Conservation (phyloP, 2,888 invertebrate genomes). For the Acleris literana region DNA sequence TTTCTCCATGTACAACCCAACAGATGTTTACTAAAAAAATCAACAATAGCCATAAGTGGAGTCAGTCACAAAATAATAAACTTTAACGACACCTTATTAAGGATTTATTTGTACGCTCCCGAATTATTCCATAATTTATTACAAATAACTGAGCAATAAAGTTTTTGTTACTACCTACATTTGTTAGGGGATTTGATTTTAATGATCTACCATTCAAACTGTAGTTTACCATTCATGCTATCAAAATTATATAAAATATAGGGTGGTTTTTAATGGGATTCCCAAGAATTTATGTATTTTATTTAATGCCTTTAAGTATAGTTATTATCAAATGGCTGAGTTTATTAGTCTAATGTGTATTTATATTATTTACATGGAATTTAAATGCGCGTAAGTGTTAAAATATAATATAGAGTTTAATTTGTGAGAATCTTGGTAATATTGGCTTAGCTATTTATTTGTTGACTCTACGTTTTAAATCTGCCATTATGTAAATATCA, state of each 20-base stretch:
- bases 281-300: conserved; percentile 56
- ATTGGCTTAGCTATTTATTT: too few species aligned
- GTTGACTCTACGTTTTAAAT: too few species aligned
- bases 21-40: conserved; percentile 74
- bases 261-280: conserved; percentile 68
- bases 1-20: conserved; percentile 52
- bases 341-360: conserved; percentile 4
- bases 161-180: conserved; percentile 55
- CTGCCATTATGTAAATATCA: too few species aligned
- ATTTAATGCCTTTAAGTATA: conserved; percentile 42
- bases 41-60: conserved; percentile 76
- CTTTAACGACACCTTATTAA: conserved; percentile 80
- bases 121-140: conserved; percentile 81
- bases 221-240: conserved; percentile 25
- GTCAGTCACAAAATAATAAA: conserved; percentile 76
- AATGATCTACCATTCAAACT: conserved; percentile 59
- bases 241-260: conserved; percentile 54
- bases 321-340: conserved; percentile 29
- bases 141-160: conserved; percentile 75
- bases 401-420: too few species aligned
- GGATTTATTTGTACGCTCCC: conserved; percentile 75
- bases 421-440: too few species aligned
- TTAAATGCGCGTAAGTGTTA: too few species aligned
- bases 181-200: conserved; percentile 75
- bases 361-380: neutral